Evolutionary conservation across 2,113 vertebrate species (phyloP).

Genomic region (Dicentrarchus labrax): DNA sequence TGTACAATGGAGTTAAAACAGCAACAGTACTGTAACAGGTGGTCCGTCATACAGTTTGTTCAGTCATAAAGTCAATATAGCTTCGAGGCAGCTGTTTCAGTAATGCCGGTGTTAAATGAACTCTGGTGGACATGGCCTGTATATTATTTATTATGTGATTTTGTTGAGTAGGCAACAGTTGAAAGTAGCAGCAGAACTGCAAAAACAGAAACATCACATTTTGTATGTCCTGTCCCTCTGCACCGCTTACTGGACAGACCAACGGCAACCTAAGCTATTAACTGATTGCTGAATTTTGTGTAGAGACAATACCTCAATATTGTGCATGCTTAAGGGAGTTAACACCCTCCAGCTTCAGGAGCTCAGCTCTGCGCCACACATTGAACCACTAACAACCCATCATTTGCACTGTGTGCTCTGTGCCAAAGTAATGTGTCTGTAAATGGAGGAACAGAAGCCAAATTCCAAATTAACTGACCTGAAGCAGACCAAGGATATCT

Average conservation of each 20-base stretch:
- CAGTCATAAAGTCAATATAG: too few species aligned
- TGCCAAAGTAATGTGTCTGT: conserved; percentile 66
- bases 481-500: conserved; percentile 61
- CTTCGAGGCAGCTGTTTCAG: too few species aligned
- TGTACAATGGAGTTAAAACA: background rate
- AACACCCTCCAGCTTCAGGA: conserved; percentile 28
- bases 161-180: too few species aligned
- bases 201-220: conserved; percentile 1
- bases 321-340: conserved; percentile 24
- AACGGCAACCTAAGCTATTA: conserved; percentile 30
- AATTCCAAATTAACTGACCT: conserved; percentile 75
- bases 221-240: background rate
- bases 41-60: background rate
- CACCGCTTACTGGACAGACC: conserved; percentile 21
- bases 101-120: too few species aligned
- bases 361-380: conserved; percentile 47
- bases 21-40: background rate
- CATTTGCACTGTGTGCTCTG: conserved; percentile 38
- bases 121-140: too few species aligned
- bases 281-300: conserved; percentile 24
- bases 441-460: conserved; percentile 65
- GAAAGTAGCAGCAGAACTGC: too few species aligned
- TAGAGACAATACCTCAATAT: conserved; percentile 49
- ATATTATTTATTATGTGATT: too few species aligned
- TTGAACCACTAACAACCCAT: conserved; percentile 58